Conservation (phyloP, 2,113 vertebrate genomes). For the Hippocampus abdominalis region DNA sequence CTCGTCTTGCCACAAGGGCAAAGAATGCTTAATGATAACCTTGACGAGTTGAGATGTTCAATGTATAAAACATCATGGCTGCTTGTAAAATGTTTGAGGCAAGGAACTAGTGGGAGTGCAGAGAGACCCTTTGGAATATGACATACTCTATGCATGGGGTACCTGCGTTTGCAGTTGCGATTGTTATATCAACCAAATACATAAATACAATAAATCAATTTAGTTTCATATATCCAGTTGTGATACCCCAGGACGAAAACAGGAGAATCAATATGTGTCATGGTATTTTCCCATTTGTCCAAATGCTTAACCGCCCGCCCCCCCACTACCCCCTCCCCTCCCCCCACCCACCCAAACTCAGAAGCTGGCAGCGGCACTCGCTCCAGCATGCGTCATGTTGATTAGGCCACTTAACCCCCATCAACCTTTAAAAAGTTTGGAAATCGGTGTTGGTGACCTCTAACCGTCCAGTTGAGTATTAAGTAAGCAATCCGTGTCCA, state of each 20-base stretch:
- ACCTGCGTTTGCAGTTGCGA: too few relatives aligned
- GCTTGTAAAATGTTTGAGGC: background rate
- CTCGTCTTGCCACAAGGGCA: background rate
- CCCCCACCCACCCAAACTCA: background rate
- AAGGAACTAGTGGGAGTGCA: background rate
- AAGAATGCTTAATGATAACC: background rate
- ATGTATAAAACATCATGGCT: background rate
- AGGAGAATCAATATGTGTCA: background rate
- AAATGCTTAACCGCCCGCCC: too few relatives aligned
- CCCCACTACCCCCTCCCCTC: too few relatives aligned
- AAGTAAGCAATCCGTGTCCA: conserved; percentile 28
- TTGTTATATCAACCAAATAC: too few relatives aligned
- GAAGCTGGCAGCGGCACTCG: conserved; percentile 4
- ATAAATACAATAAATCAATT: too few relatives aligned
- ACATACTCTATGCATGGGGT: background rate
- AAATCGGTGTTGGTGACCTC: conserved; percentile 31
- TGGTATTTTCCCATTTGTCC: background rate
- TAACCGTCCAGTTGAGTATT: conserved; percentile 17
- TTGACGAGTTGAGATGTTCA: background rate
- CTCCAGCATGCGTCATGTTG: conserved; percentile 31
- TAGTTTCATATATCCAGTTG: background rate
- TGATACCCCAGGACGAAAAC: background rate
- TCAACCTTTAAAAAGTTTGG: conserved; percentile 41
- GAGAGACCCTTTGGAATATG: background rate
- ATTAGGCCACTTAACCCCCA: conserved; percentile 37